phyloP scores from a whole-genome alignment of 2,888 invertebrate genomes.

The Microdon myrmicae region DNA sequence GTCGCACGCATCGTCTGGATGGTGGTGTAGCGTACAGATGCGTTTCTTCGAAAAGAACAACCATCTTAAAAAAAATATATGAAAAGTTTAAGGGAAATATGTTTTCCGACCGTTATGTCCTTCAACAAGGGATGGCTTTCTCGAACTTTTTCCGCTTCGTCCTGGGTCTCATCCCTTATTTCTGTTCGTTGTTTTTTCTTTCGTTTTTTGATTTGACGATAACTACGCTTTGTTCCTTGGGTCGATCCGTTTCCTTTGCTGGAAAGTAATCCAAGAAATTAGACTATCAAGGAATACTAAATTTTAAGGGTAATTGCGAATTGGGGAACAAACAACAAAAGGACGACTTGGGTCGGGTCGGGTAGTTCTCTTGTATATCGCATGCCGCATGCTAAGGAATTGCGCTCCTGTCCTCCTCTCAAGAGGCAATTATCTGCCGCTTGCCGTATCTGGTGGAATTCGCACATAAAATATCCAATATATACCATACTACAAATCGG shows the following conservation, averaged over 20 bases:
- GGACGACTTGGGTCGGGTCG: conserved; percentile 4
- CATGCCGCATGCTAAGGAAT: conserved; percentile 42
- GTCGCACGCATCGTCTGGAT: conserved; percentile 36
- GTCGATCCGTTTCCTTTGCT: conserved; percentile 33
- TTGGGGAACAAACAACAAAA: conserved; percentile 40
- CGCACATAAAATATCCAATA: conserved; percentile 50
- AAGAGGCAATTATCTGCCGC: conserved; percentile 50
- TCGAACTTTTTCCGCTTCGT: conserved; percentile 3
- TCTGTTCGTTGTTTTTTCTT: background rate
- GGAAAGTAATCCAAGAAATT: conserved; percentile 50
- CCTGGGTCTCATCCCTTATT: conserved; percentile 1
- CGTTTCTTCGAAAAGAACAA: conserved; percentile 35
- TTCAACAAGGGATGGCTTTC: conserved; percentile 28
- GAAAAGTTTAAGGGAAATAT: conserved; percentile 44
- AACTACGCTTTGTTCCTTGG: conserved; percentile 8
- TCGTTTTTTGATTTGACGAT: too few relatives aligned
- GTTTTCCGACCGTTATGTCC: conserved; percentile 39
- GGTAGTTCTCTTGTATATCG: background rate
- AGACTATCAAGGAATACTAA: conserved; percentile 49
- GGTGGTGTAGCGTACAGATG: background rate
- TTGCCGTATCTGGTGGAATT: conserved; percentile 46
- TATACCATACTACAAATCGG: too few relatives aligned
- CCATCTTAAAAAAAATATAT: conserved; percentile 22
- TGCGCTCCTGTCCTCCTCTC: conserved; percentile 36
- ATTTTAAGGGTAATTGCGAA: conserved; percentile 52